Percentiles rank a stretch among this genome's conserved stretches.
These are phyloP conservation scores for Galbula dea DNA, from an alignment of 2,113 vertebrate genomes.

Conservation along the genomic window DNA sequence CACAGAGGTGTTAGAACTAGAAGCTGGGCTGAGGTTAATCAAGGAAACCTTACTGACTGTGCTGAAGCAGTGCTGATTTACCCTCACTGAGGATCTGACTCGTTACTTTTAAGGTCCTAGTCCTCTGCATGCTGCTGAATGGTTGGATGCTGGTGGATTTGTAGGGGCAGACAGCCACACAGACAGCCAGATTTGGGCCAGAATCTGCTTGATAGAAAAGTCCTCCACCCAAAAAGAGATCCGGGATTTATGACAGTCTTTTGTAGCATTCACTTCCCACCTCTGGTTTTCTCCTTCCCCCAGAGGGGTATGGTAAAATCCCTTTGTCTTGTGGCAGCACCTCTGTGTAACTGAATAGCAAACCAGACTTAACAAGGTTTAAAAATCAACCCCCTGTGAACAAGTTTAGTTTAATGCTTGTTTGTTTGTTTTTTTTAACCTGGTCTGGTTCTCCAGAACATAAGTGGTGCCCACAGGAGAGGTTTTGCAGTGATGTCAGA, in stretches of 20 bases:
- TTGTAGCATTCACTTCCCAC: neutral
- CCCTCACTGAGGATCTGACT: neutral
- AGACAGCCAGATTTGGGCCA: neutral
- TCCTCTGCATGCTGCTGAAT: neutral
- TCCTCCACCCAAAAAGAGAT: neutral
- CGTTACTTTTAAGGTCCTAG: neutral
- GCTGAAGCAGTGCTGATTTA: neutral
- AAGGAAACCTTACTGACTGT: neutral
- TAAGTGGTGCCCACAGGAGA: rapidly evolving
- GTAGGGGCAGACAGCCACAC: neutral
- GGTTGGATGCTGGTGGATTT: neutral
- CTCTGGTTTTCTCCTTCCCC: neutral
- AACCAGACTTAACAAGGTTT: neutral
- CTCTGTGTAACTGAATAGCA: neutral
- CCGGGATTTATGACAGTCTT: neutral
- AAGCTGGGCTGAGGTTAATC: neutral
- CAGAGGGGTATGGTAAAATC: neutral
- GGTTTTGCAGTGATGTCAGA: neutral
- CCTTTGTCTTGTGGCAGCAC: neutral
- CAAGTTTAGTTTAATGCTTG: neutral
- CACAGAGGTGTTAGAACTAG: neutral
- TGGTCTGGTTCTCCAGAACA: neutral
- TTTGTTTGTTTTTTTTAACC: neutral
- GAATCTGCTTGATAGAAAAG: neutral
- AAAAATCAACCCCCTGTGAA: neutral